Conservation (phyloP, 2,797 vertebrate species). For the Xenopus petersii region DNA sequence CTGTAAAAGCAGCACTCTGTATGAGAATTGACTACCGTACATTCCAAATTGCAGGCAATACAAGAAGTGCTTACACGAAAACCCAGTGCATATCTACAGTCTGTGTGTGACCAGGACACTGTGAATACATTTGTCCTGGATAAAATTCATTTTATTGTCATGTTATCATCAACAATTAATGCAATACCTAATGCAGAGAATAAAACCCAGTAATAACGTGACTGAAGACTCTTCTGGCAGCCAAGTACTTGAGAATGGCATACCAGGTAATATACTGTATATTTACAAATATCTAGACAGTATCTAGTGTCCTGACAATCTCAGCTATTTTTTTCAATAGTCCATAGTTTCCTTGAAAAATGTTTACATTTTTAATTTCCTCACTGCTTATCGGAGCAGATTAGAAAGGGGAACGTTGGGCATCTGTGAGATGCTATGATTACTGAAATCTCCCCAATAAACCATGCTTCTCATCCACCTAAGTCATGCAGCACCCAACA, state of each 20-base stretch:
- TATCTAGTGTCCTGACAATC: too few relatives aligned
- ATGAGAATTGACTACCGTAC: neutral
- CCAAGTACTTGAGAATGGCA: conserved; percentile 31
- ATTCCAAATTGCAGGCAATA: conserved; percentile 68
- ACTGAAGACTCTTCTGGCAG: conserved; percentile 21
- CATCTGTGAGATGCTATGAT: too few relatives aligned
- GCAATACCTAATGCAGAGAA: conserved; percentile 61
- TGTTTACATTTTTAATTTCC: too few relatives aligned
- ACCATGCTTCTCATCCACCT: too few relatives aligned
- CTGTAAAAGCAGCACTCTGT: neutral
- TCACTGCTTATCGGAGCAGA: too few relatives aligned
- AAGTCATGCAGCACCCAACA: too few relatives aligned
- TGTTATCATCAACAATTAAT: conserved; percentile 73
- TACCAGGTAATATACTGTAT: conserved; percentile 62
- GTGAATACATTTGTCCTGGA: conserved; percentile 70
- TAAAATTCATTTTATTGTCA: conserved; percentile 79
- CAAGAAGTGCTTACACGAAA: conserved; percentile 76
- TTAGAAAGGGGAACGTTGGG: too few relatives aligned
- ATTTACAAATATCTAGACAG: too few relatives aligned
- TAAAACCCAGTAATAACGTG: conserved; percentile 8
- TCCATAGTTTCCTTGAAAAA: too few relatives aligned
- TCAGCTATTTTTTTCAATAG: too few relatives aligned
- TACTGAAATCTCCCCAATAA: too few relatives aligned
- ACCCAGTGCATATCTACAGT: conserved; percentile 56
- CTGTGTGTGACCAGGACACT: conserved; percentile 67